These are phyloP conservation scores for Pangasius sanitwongsei DNA, from an alignment of 2,797 vertebrate species.

Conservation along the genomic window DNA sequence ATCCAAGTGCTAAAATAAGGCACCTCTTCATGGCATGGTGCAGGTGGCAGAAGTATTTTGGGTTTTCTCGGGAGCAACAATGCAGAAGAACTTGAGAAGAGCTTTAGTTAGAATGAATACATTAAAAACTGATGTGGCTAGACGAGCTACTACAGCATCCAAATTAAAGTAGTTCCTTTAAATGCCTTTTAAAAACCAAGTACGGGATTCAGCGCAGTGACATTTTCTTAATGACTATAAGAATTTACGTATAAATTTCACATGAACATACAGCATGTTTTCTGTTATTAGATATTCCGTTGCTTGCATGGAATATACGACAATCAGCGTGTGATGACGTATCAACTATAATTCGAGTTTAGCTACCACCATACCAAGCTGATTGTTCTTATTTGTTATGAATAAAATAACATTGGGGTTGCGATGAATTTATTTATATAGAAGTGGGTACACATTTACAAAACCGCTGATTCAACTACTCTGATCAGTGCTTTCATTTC, in stretches of 20 bases:
- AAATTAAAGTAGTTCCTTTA: background rate
- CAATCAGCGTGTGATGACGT: background rate
- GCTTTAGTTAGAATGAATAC: background rate
- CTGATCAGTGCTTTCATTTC: background rate
- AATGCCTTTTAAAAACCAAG: background rate
- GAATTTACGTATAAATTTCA: background rate
- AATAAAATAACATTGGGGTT: background rate
- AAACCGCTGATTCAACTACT: background rate
- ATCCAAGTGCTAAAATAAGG: background rate
- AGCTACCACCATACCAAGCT: background rate
- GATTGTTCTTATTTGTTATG: background rate
- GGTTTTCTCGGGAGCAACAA: background rate
- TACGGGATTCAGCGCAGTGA: background rate
- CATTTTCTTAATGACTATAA: background rate
- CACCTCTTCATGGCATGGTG: background rate
- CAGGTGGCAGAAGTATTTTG: background rate
- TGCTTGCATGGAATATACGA: background rate
- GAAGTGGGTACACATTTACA: background rate
- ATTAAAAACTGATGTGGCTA: background rate
- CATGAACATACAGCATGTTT: background rate
- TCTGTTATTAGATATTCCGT: background rate
- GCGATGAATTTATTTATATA: background rate
- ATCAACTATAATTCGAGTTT: background rate
- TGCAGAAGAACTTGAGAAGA: background rate
- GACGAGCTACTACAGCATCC: background rate